A percentile compares a stretch with the other conserved stretches of the same genome.
phyloP scores from a whole-genome alignment of 2,113 vertebrate genomes.

The Lophotis ruficrista region DNA sequence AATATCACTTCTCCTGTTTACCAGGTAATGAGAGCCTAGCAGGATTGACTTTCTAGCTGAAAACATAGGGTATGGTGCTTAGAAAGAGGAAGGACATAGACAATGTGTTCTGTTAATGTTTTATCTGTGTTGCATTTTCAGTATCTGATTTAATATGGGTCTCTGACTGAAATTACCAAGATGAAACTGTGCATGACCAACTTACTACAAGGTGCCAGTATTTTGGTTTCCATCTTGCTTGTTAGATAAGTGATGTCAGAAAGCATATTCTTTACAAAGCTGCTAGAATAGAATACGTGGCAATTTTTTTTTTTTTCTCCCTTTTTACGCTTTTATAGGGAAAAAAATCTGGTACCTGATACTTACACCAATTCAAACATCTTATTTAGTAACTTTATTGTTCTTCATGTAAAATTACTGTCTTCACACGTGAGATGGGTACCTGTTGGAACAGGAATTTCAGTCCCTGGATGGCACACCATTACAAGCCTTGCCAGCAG shows the following conservation, averaged over 20 bases:
- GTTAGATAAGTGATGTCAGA: neutral
- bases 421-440: neutral
- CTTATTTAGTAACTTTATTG: neutral
- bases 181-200: neutral
- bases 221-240: neutral
- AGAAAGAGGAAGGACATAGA: neutral
- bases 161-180: neutral
- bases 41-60: neutral
- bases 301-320: neutral
- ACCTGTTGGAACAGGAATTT: neutral
- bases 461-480: neutral
- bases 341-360: neutral
- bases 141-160: neutral
- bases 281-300: neutral
- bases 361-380: neutral
- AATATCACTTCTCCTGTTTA: neutral
- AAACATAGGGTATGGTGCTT: neutral
- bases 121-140: neutral
- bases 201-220: neutral
- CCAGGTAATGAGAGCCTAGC: neutral
- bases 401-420: neutral
- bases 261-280: neutral
- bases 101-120: neutral
- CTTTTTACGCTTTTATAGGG: accelerated
- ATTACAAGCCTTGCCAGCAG: neutral